Percentiles rank a stretch among this genome's conserved stretches.
phyloP scores from a whole-genome alignment of 1,140 invertebrate species.

The Zaprionus ghesquierei region DNA sequence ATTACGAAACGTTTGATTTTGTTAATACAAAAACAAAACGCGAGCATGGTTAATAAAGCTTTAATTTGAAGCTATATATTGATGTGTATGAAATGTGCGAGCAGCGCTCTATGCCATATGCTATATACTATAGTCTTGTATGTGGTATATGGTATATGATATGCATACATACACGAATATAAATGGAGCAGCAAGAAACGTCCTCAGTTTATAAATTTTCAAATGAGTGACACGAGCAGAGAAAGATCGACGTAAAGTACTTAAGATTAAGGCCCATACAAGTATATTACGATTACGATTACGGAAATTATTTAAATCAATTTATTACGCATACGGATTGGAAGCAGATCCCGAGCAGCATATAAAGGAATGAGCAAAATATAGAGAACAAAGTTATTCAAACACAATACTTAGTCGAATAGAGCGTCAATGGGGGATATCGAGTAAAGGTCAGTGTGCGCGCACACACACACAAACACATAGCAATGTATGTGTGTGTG shows the following conservation, averaged over 20 bases:
- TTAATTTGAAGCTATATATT: slow-evolving; percentile 82
- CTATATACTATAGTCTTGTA: slow-evolving; percentile 27
- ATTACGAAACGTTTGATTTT: slow-evolving; percentile 78
- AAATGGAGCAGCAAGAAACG: slow-evolving; percentile 47
- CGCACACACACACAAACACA: slow-evolving; percentile 20
- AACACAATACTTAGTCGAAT: slow-evolving; percentile 33
- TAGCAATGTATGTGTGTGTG: not conserved
- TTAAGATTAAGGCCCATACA: slow-evolving; percentile 61
- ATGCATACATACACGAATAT: slow-evolving; percentile 35
- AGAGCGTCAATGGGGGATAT: slow-evolving; percentile 13
- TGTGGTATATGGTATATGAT: slow-evolving; percentile 8
- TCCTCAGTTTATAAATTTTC: slow-evolving; percentile 81
- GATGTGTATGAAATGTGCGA: slow-evolving; percentile 52
- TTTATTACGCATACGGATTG: slow-evolving; percentile 52
- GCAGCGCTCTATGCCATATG: slow-evolving; percentile 11
- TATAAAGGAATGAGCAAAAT: not conserved
- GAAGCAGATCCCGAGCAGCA: slow-evolving; percentile 6
- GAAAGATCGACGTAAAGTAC: slow-evolving; percentile 39
- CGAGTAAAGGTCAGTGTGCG: slow-evolving; percentile 24
- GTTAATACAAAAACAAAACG: slow-evolving; percentile 79
- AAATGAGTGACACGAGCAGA: slow-evolving; percentile 68
- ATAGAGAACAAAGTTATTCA: not conserved
- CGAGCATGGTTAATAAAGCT: slow-evolving; percentile 83
- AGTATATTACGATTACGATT: slow-evolving; percentile 50
- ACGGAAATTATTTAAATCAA: slow-evolving; percentile 60